phyloP scores from a whole-genome alignment of 2,797 vertebrate species.

The Coracias cyanogaster region DNA sequence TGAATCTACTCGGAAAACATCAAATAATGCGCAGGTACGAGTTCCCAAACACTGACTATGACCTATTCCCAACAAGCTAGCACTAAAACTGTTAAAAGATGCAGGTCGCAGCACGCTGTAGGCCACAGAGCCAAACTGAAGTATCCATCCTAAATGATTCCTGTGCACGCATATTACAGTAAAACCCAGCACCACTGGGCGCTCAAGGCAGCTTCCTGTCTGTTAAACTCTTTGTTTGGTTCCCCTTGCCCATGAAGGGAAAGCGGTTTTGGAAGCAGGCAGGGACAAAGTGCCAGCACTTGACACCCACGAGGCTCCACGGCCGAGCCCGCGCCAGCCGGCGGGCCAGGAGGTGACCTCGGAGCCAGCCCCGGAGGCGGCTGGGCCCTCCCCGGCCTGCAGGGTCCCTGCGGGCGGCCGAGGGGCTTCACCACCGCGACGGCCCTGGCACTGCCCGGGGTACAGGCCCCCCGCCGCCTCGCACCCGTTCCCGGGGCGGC shows the following conservation, averaged over 20 bases:
- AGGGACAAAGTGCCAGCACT: neutral
- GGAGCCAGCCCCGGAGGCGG: neutral
- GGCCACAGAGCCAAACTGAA: neutral
- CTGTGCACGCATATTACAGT: rapidly evolving
- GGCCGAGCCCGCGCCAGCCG: neutral
- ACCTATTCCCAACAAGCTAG: neutral
- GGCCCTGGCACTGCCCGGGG: neutral
- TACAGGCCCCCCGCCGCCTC: neutral
- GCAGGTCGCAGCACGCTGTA: rapidly evolving
- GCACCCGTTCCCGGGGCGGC: neutral
- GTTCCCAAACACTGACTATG: neutral
- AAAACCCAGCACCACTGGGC: neutral
- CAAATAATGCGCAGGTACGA: rapidly evolving
- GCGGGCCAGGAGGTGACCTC: neutral
- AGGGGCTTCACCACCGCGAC: neutral
- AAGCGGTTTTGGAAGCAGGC: rapidly evolving
- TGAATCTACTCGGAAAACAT: neutral
- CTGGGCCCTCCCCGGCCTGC: neutral
- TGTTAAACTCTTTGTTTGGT: neutral
- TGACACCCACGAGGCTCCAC: neutral
- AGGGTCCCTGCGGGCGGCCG: neutral
- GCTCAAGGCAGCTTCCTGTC: neutral
- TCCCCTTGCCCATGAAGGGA: neutral
- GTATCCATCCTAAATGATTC: rapidly evolving
- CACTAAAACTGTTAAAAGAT: neutral